Percentiles rank a stretch among this genome's conserved stretches.
phyloP scores from a whole-genome alignment of 2,888 invertebrate genomes.

The Hypselothyrea guttata region DNA sequence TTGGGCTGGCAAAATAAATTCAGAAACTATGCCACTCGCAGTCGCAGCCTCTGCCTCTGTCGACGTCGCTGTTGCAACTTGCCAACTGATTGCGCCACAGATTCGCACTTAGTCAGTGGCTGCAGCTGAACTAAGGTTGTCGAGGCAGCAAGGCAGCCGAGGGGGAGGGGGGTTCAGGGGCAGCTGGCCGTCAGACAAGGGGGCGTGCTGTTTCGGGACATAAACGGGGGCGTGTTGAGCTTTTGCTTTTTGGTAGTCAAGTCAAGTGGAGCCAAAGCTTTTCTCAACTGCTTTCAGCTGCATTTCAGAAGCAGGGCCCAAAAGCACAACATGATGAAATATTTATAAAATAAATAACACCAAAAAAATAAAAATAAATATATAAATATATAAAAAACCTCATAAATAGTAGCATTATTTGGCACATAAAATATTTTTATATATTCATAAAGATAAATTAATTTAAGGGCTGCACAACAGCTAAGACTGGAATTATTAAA shows the following conservation, averaged over 20 bases:
- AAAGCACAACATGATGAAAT: conserved; percentile 11
- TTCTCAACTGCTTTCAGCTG: too few relatives aligned
- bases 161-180: conserved; percentile 3
- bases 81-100: conserved; percentile 78
- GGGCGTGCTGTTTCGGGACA: conserved; percentile 58
- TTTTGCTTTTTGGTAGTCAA: conserved; percentile 62
- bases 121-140: conserved; percentile 18
- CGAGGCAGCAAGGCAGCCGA: background rate
- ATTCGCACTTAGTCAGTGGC: conserved; percentile 78
- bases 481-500: too few relatives aligned
- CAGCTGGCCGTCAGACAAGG: conserved; percentile 20
- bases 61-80: conserved; percentile 40
- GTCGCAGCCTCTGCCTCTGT: conserved; percentile 13
- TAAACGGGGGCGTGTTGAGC: conserved; percentile 74
- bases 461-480: too few relatives aligned
- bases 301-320: conserved; percentile 38
- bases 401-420: background rate
- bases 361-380: background rate
- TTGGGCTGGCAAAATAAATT: conserved; percentile 70
- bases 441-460: too few relatives aligned
- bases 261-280: conserved; percentile 62
- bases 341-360: conserved; percentile 15
- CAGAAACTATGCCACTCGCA: conserved; percentile 67
- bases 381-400: background rate
- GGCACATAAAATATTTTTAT: background rate